Evolutionary conservation across 2,888 invertebrate species (phyloP).

Genomic region (Hylaea fasciaria): DNA sequence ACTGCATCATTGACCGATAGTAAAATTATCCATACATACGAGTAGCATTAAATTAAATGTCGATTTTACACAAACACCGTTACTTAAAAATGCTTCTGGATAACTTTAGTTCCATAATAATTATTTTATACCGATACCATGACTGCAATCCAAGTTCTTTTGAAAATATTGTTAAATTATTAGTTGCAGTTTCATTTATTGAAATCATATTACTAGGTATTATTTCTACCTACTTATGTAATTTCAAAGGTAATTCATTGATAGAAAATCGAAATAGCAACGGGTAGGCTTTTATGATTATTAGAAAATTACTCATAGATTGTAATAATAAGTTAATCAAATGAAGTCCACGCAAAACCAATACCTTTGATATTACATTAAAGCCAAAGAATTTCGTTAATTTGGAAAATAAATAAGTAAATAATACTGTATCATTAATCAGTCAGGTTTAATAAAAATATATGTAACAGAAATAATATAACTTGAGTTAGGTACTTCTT

Average conservation of each 20-base stretch:
- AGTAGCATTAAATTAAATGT: constrained; percentile 21
- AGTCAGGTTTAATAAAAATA: too few species aligned
- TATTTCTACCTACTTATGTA: constrained; percentile 23
- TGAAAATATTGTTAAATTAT: constrained; percentile 36
- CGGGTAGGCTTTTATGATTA: too few species aligned
- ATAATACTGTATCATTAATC: constrained; percentile 8
- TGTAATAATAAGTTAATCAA: too few species aligned
- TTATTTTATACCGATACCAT: constrained; percentile 34
- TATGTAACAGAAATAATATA: neutral
- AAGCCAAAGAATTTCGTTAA: constrained; percentile 61
- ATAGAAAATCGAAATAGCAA: neutral
- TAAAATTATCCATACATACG: constrained; percentile 42
- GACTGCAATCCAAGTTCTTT: constrained; percentile 39
- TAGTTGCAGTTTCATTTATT: constrained; percentile 31
- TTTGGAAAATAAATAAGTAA: constrained; percentile 53
- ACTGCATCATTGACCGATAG: constrained; percentile 31
- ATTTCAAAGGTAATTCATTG: constrained; percentile 32
- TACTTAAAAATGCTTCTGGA: constrained; percentile 17
- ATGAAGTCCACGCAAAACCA: too few species aligned
- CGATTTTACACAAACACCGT: neutral
- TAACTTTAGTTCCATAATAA: constrained; percentile 27
- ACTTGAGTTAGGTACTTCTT: constrained; percentile 51
- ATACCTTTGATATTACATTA: constrained; percentile 62
- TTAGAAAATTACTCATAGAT: too few species aligned
- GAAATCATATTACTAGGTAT: neutral